Conservation (phyloP, 2,113 vertebrate genomes). For the Plestiodon gilberti region DNA sequence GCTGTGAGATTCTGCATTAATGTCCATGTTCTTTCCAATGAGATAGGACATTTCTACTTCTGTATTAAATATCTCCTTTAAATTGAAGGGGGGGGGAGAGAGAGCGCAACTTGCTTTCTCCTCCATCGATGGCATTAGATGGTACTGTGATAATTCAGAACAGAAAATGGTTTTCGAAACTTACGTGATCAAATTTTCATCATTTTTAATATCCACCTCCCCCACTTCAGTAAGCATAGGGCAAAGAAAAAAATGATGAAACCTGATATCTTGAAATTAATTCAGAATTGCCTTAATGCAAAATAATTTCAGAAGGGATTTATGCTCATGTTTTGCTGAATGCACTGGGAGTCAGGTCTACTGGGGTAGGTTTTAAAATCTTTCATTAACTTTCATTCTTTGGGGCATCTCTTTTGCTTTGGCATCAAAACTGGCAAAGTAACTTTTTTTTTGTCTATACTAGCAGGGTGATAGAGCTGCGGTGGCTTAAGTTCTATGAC, state of each 20-base stretch:
- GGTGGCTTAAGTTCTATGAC: no score
- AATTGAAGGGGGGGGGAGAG: constrained; percentile 19
- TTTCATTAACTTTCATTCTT: background rate
- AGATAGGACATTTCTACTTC: constrained; percentile 23
- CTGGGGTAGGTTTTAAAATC: background rate
- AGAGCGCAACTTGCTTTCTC: background rate
- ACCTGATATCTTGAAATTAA: constrained; percentile 1
- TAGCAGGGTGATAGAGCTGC: background rate
- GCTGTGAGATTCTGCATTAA: constrained; percentile 39
- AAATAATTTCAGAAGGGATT: constrained; percentile 8
- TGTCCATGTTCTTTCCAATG: constrained; percentile 38
- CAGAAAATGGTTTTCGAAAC: constrained; percentile 25
- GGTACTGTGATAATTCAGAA: constrained; percentile 28
- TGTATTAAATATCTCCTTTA: constrained; percentile 28
- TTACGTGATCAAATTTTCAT: constrained; percentile 16
- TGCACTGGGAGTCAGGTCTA: background rate
- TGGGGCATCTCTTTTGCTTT: background rate
- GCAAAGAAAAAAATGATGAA: background rate
- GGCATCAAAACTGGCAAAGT: background rate
- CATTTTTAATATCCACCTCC: background rate
- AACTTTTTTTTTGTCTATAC: background rate
- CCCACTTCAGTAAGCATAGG: background rate
- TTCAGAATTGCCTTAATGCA: constrained; percentile 14
- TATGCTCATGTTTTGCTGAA: background rate
- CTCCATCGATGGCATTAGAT: constrained; percentile 5